Evolutionary conservation across 2,888 invertebrate species (phyloP).

Genomic region (Noctua janthina): DNA sequence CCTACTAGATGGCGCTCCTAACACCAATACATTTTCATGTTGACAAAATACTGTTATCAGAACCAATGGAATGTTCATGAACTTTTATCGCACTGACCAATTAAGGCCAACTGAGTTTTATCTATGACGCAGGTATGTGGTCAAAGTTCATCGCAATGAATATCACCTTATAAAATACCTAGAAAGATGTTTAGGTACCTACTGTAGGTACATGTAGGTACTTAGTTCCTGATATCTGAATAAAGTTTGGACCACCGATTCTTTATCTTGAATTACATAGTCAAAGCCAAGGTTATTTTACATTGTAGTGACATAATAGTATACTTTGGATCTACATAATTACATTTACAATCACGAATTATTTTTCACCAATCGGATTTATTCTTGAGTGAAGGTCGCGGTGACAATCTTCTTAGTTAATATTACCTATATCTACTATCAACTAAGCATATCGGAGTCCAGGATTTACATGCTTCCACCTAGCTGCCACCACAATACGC

Average conservation of each 20-base stretch:
- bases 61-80: constrained; percentile 3
- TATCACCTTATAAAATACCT: constrained; percentile 1
- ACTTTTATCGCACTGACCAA: constrained; percentile 17
- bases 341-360: background rate
- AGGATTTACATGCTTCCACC: too few relatives aligned
- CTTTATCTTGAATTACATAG: background rate
- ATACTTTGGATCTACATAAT: background rate
- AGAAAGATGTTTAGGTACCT: background rate
- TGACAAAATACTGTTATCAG: constrained; percentile 27
- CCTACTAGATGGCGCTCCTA: constrained; percentile 36
- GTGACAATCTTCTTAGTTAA: background rate
- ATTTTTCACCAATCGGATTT: background rate
- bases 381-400: background rate
- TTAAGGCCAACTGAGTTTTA: constrained; percentile 8
- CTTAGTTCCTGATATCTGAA: background rate
- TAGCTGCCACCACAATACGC: background rate
- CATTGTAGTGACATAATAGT: background rate
- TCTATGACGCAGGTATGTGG: constrained; percentile 27
- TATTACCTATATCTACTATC: too few relatives aligned
- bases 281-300: constrained; percentile 2
- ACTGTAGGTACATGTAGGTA: too few relatives aligned
- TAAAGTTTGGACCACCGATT: constrained; percentile 5
- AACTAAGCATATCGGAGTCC: too few relatives aligned
- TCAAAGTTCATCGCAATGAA: constrained; percentile 28
- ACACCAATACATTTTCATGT: background rate